Base-by-base conservation (phyloP, 2,888 invertebrate genomes). In the Platycheirus rosarum region DNA sequence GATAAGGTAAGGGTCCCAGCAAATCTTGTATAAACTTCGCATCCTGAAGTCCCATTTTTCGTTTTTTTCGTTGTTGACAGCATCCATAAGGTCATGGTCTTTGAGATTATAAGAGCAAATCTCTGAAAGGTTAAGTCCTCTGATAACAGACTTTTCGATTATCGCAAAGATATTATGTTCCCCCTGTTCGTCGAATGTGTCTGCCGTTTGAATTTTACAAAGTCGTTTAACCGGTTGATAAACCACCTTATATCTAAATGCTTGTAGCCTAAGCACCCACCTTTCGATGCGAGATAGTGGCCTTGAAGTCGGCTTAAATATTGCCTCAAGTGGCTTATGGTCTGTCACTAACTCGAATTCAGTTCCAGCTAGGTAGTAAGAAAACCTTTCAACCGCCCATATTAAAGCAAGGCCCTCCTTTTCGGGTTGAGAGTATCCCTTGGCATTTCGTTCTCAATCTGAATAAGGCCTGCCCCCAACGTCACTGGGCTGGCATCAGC, bases 401-500 rank as follows among this genome's bases (percentile, higher is more conserved):
- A 70, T 48, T 29, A 49, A 57, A 1, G 62, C 51, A 4, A 46
- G 55, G n/a, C 73, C 55, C 35, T 65, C 55, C 46, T 66, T 75
- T 18, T 66, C 71, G 2, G 84, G 78, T 60, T 84, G 66, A 11
- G 75, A 66, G 32, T 75, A 68, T 18, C 85, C 82, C 86, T 76
- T 13, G 85, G 85, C 0, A 85, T 18, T 18, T 49, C 63, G 1
- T 51, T 37, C 16, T 85, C 63, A 2, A 69, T 69, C 66, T 89
- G 88, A 9, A 86, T 85, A 6, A 88, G 65, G 1, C 88, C 86
- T 6, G 84, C 86, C 2, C 88, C 87, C 8, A 88, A 46, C 0
- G 84, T 87, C 0, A 87, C 87, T 1, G 87, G 86, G 20, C 87
- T 88, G 6, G 88, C 88, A 62, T 89, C 88, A 2, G 87, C 87